Percentiles rank a stretch among this genome's conserved stretches.
phyloP scores from a whole-genome alignment of 1,140 invertebrate genomes.

The Caenorhabditis latens region DNA sequence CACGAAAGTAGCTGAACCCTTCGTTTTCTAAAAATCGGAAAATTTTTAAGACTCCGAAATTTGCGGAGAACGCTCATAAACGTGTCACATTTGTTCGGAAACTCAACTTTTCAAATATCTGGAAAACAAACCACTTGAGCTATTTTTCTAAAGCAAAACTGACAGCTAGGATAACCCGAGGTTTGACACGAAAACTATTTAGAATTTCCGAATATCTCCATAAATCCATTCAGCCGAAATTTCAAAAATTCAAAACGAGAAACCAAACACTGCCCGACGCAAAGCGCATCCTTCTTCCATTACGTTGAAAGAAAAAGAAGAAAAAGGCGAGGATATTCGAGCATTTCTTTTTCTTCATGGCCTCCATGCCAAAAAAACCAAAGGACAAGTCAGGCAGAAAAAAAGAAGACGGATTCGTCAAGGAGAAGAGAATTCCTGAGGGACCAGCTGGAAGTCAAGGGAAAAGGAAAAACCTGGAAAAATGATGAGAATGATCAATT shows the following conservation, averaged over 20 bases:
- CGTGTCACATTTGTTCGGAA: too few relatives aligned
- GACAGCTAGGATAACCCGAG: too few relatives aligned
- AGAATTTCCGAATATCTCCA: background rate
- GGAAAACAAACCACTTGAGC: too few relatives aligned
- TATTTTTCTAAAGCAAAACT: too few relatives aligned
- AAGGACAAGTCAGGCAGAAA: slow-evolving; percentile 2
- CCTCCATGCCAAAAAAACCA: slow-evolving; percentile 8
- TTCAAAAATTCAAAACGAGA: background rate
- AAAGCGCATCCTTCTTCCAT: background rate
- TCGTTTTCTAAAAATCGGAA: too few relatives aligned
- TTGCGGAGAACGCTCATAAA: too few relatives aligned
- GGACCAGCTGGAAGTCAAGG: background rate
- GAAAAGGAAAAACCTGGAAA: background rate
- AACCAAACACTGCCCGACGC: background rate
- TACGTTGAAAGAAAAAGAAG: background rate
- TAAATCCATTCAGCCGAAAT: background rate
- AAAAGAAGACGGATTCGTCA: background rate
- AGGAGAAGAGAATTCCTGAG: background rate
- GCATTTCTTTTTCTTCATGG: background rate
- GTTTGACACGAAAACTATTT: too few relatives aligned
- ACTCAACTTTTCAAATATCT: too few relatives aligned
- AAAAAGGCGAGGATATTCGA: slow-evolving; percentile 23
- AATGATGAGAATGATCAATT: background rate
- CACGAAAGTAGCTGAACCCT: too few relatives aligned
- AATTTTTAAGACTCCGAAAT: too few relatives aligned